Conservation (phyloP, 1,140 invertebrate genomes). For the Papilio helenus region DNA sequence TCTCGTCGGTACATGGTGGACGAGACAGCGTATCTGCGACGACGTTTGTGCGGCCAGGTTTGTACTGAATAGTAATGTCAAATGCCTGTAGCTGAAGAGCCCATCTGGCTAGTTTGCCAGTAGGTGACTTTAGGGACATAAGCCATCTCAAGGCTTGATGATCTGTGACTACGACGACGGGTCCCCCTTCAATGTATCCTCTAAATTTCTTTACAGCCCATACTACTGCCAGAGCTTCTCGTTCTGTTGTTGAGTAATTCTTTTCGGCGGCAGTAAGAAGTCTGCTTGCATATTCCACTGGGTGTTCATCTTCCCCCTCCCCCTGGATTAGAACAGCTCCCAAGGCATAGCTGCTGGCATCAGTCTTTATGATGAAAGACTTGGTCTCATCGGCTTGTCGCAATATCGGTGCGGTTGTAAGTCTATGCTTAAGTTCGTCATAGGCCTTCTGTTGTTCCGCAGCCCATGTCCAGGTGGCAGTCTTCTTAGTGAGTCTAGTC, state of each 20-base stretch:
- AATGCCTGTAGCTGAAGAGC: slow-evolving; percentile 42
- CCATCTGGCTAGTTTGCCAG: slow-evolving; percentile 54
- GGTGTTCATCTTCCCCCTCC: slow-evolving; percentile 58
- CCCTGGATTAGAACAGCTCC: slow-evolving; percentile 65
- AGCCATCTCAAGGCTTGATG: slow-evolving; percentile 81
- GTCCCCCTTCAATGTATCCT: slow-evolving; percentile 60
- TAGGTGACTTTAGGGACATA: slow-evolving; percentile 64
- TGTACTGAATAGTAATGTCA: slow-evolving; percentile 43
- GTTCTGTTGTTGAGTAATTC: slow-evolving; percentile 75
- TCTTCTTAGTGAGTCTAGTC: slow-evolving; percentile 44
- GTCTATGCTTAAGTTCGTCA: not conserved
- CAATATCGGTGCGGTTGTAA: slow-evolving; percentile 42
- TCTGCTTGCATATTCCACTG: slow-evolving; percentile 74
- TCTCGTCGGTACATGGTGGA: slow-evolving; percentile 23
- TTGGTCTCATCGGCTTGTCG: slow-evolving; percentile 49
- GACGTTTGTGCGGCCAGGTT: slow-evolving; percentile 49
- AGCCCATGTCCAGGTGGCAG: slow-evolving; percentile 36
- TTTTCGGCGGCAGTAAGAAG: slow-evolving; percentile 68
- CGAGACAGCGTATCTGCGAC: slow-evolving; percentile 41
- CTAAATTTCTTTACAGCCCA: slow-evolving; percentile 73
- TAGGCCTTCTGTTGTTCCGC: too few relatives aligned
- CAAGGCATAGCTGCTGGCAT: slow-evolving; percentile 58
- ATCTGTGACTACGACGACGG: slow-evolving; percentile 75
- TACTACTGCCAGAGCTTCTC: slow-evolving; percentile 78
- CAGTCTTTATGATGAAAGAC: slow-evolving; percentile 54